Percentiles rank a stretch among this genome's conserved stretches.
Conservation (phyloP, 2,797 vertebrate species). For the Protosalanx chinensis region DNA sequence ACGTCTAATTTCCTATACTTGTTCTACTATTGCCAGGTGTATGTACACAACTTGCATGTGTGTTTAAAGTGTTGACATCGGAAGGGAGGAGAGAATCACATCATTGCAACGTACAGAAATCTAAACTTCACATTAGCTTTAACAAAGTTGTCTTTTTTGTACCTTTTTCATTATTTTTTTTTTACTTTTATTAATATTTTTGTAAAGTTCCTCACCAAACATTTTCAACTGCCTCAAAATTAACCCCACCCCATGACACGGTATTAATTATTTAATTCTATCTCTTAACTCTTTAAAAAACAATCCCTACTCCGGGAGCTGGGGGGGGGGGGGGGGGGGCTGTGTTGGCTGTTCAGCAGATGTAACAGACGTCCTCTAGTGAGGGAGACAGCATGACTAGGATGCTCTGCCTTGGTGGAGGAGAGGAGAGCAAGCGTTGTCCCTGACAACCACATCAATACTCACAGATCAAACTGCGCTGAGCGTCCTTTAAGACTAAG, state of each 20-base stretch:
- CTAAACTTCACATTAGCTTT: conserved; percentile 6
- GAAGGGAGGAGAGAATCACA: neutral
- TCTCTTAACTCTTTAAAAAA: neutral
- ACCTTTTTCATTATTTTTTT: neutral
- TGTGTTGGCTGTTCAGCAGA: neutral
- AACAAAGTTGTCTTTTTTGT: neutral
- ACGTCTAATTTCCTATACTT: conserved; percentile 6
- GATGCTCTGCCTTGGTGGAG: neutral
- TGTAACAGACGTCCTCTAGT: neutral
- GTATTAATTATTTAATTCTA: neutral
- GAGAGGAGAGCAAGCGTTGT: neutral
- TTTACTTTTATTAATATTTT: no score
- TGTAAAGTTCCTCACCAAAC: no score
- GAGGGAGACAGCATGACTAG: neutral
- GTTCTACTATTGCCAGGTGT: conserved; percentile 5
- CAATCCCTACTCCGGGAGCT: no score
- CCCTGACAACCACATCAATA: conserved; percentile 1
- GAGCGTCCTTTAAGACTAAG: conserved; percentile 17
- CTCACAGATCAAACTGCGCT: neutral
- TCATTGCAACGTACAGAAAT: neutral
- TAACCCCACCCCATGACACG: neutral
- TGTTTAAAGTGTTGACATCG: neutral
- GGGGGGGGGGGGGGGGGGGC: neutral
- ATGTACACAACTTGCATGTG: conserved; percentile 3
- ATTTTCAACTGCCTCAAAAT: neutral